Evolutionary conservation across 2,113 vertebrate species (phyloP).

Genomic region (Cyanoramphus novaezelandiae): DNA sequence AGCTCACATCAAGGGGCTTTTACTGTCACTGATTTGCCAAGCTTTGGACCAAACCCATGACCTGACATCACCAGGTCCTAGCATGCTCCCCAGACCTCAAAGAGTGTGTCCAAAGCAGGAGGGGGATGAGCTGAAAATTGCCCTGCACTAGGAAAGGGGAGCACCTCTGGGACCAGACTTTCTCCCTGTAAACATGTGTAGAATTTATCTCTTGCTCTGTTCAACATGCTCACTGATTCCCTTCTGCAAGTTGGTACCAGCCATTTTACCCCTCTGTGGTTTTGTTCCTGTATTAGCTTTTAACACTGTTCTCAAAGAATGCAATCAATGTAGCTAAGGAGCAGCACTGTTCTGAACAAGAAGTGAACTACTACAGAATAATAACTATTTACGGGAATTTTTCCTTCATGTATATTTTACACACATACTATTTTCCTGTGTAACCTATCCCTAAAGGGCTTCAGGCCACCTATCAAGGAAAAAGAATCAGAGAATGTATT

Average conservation of each 20-base stretch:
- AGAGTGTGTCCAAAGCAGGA: fast-evolving
- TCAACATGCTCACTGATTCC: fast-evolving
- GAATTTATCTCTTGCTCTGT: background rate
- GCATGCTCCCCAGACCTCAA: background rate
- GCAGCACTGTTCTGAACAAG: background rate
- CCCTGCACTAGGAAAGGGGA: background rate
- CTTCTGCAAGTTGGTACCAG: background rate
- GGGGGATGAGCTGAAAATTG: background rate
- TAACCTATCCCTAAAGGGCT: background rate
- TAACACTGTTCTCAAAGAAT: background rate
- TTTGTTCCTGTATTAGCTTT: background rate
- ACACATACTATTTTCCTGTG: background rate
- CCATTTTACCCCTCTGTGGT: background rate
- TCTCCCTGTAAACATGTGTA: background rate
- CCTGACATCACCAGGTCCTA: background rate
- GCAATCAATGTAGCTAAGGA: background rate
- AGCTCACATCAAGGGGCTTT: background rate
- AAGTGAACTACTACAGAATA: background rate
- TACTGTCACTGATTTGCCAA: background rate
- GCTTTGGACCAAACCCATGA: background rate
- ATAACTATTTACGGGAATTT: background rate
- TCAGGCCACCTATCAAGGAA: background rate
- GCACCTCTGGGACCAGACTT: background rate
- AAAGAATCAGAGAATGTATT: background rate
- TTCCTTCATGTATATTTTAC: background rate